Evolutionary conservation across 2,888 invertebrate genomes (phyloP), one percentile per base, ranked within the genome.

Genomic region (Syritta pipiens): DNA sequence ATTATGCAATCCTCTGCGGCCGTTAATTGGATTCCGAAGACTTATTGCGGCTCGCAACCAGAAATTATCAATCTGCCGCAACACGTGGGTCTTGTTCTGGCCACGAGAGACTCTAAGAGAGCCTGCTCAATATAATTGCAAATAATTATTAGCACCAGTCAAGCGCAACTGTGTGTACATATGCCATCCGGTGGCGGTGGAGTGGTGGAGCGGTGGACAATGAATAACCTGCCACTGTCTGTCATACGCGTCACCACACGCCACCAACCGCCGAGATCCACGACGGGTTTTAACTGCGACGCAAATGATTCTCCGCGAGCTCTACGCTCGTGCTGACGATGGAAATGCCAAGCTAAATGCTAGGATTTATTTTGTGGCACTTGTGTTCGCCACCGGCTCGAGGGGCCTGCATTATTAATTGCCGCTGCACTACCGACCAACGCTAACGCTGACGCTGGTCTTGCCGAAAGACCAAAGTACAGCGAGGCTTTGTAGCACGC

Each of bases 91-190:
- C 77, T 65, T 71, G 71, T 60, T 77, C 53, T 60, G 68, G 44
- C 74, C 76, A 63, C 57, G 26, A 22, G 32, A 35, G 44, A n/a
- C n/a, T n/a, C n/a, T n/a, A n/a, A n/a, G n/a, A n/a, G n/a, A n/a
- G n/a, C n/a, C n/a, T n/a, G n/a, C n/a, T n/a, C n/a, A n/a, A n/a
- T n/a, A n/a, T 79, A 79, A 79, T 79, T 79, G 79, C 67, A 62
- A 79, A 74, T 79, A 79, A 79, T 79, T 79, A 79, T 79, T 79
- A 74, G 74, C 79, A 79, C 79, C 79, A 74, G 65, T 79, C 79
- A 74, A 72, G 79, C 74, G 79, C 72, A 67, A 79, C 79, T 62
- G 79, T 72, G 65, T 79, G 63, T 79, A 62, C 74, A 79, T 68
- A 72, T 67, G 55, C 67, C 67, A 79, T 79, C 62, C 60, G 32